Base-by-base conservation (phyloP, 2,113 vertebrate genomes). In the Phylloscopus trochiloides region DNA sequence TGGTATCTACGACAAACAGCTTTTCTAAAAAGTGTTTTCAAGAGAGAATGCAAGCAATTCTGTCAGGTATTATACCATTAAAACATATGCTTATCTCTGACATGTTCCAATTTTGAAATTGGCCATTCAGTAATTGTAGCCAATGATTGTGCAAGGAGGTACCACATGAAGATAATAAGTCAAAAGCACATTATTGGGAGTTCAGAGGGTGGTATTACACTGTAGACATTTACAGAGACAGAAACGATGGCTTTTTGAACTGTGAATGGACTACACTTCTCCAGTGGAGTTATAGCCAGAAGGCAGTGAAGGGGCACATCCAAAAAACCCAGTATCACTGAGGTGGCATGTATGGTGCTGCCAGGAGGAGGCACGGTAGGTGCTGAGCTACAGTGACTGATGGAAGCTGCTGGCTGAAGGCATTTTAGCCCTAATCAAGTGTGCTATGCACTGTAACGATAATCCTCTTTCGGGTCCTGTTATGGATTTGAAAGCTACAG, bases 291-390 rank as follows among this genome's bases (percentile, higher is more conserved):
- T 22, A 34, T 4, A 91, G 29, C 12, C 34, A 59, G n/a, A 15
- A 67, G 42, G 31, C 61, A 43, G 24, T 14, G 31, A 43, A 38
- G 20, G 76, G 17, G 7, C 22, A 75, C 9, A 50, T 55, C 26
- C 2, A 2, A 58, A 66, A 79, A 38, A 1, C 1, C 3, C 1
- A 1, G 0, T 51, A 34, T 66, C 72, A 43, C n/a, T 52, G 31
- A 2, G 1, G 0, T 14, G 31, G 45, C 1, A 0, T 2, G 18
- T 31, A 5, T 10, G 16, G n/a, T 5, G 14, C 24, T 14, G 29
- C 2, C 0, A 66, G 16, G 5, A 25, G 14, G n/a, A 42, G 31
- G 28, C 47, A n/a, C 1, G 0, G n/a, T 1, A 15, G 6, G 21
- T 67, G 45, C 28, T 91, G 47, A n/a, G 36, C 59, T 22, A 6